Evolutionary conservation across 2,797 vertebrate genomes (phyloP).

Genomic region (Cottoperca gobio): DNA sequence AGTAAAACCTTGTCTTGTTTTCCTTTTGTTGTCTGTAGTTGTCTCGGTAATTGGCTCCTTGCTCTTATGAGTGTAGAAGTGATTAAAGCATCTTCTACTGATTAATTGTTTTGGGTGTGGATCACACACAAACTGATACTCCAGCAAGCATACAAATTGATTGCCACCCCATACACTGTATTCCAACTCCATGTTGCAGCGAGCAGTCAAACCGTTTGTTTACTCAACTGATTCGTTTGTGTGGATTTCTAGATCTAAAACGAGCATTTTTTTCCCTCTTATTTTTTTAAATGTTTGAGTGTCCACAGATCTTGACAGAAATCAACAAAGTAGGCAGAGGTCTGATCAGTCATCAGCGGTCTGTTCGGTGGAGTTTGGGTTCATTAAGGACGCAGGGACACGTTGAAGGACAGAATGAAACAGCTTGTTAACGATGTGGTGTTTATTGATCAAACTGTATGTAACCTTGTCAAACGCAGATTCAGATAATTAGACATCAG

Average conservation of each 20-base stretch:
- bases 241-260: conserved; percentile 57
- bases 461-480: not conserved
- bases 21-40: conserved; percentile 54
- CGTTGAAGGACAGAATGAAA: conserved; percentile 10
- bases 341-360: conserved; percentile 45
- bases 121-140: conserved; percentile 34
- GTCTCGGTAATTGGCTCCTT: conserved; percentile 48
- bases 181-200: conserved; percentile 51
- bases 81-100: conserved; percentile 27
- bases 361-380: conserved; percentile 23
- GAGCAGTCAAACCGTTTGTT: conserved; percentile 78
- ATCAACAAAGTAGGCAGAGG: conserved; percentile 56
- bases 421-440: conserved; percentile 15
- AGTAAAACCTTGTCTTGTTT: conserved; percentile 38
- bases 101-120: conserved; percentile 38
- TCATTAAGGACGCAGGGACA: conserved; percentile 8
- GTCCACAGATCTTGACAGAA: conserved; percentile 53
- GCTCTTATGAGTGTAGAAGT: conserved; percentile 6
- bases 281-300: conserved; percentile 54
- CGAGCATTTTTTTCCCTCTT: too few relatives aligned
- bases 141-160: conserved; percentile 7
- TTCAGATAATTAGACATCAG: not conserved
- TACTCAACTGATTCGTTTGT: conserved; percentile 70
- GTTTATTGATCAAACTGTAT: conserved; percentile 24
- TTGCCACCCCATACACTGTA: conserved; percentile 31